Evolutionary conservation across 2,797 vertebrate species (phyloP).

Genomic region (Intellagama lesueurii): DNA sequence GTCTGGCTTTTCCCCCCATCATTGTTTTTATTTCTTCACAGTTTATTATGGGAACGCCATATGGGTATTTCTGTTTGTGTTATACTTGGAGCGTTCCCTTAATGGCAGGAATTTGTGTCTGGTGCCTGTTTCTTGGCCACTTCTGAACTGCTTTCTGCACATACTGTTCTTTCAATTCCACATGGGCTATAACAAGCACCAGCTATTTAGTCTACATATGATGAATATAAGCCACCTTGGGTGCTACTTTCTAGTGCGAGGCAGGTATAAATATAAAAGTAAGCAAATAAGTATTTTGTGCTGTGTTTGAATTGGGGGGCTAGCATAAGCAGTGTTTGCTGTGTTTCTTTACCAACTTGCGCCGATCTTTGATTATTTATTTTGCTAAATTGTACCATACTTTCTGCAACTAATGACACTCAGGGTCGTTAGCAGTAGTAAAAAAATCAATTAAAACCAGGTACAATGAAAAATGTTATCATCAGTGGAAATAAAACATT

Average conservation of each 20-base stretch:
- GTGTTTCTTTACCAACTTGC: too few relatives aligned
- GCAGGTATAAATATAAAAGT: background rate
- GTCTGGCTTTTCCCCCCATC: background rate
- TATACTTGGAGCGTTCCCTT: background rate
- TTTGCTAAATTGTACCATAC: too few relatives aligned
- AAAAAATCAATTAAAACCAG: too few relatives aligned
- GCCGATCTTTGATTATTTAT: too few relatives aligned
- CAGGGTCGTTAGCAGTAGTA: too few relatives aligned
- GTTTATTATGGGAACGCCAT: background rate
- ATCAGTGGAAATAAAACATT: too few relatives aligned
- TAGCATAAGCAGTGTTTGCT: too few relatives aligned
- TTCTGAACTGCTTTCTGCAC: background rate
- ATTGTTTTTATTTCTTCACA: background rate
- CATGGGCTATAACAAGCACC: background rate
- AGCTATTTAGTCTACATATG: background rate
- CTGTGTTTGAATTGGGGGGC: too few relatives aligned
- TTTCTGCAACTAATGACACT: too few relatives aligned
- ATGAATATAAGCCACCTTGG: background rate
- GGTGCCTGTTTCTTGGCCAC: background rate
- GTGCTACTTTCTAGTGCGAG: background rate
- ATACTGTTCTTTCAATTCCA: background rate
- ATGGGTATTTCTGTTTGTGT: background rate
- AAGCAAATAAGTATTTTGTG: too few relatives aligned
- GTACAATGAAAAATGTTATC: too few relatives aligned
- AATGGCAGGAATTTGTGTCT: background rate